Evolutionary conservation across 2,888 invertebrate genomes (phyloP), one percentile per base, ranked within the genome.

Genomic region (Candidula unifasciata): DNA sequence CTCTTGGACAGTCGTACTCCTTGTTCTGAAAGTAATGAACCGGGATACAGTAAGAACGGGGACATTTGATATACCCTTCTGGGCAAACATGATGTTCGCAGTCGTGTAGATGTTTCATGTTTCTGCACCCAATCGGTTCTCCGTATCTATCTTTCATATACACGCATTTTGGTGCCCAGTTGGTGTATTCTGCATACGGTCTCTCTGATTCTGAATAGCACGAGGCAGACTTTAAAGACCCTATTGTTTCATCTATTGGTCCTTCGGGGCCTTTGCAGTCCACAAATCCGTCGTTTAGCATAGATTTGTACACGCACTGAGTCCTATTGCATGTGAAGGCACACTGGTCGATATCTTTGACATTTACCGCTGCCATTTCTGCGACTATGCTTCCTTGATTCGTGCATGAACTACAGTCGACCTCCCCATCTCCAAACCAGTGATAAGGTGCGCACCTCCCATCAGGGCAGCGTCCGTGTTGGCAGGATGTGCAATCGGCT

Each of bases 191-290:
- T 24, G 27, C 6, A 21, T 57, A n/a, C 2, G 78, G 78, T 10
- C 33, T 24, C 0, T 69, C 54, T 8, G n/a, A 16, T 21, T 69
- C 80, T 0, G 21, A 24, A 54, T 71, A 80, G 71, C 71, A 71
- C 0, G n/a, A 30, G 24, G 30, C 60, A 54, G 74, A 64, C 18
- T 13, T 66, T 33, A 83, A 57, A 13, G 54, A 13, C 33, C 82
- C 82, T 27, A 76, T 33, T 5, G 35, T 77, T 30, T 83, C 82
- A 33, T 83, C 82, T n/a, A 83, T 35, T 18, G 52, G 66, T n/a
- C 82, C 82, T 60, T 83, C 82, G 1, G 82, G 77, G 1, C 82
- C 82, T 18, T 8, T 52, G 57, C 82, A 83, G 54, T 83, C 77
- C 5, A 83, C 24, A 52, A 54, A 2, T 2, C 57, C n/a, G 27